Conservation (phyloP, 2,888 invertebrate genomes). For the Eudemis profundana region DNA sequence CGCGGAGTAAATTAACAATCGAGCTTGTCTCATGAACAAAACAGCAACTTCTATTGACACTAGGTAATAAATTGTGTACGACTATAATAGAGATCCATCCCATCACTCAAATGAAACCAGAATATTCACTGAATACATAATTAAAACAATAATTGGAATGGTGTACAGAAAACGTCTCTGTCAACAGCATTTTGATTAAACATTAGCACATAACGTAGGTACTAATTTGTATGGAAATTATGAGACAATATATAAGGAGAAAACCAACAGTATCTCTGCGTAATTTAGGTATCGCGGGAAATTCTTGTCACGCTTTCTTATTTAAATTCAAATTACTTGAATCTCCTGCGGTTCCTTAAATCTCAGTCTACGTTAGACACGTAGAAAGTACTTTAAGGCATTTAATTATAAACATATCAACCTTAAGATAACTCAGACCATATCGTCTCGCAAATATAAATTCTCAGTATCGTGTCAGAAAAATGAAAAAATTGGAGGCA, state of each 20-base stretch:
- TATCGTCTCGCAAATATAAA: not conserved
- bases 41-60: not conserved
- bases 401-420: slow-evolving; percentile 20
- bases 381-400: slow-evolving; percentile 15
- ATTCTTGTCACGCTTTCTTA: slow-evolving; percentile 43
- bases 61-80: not conserved
- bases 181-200: slow-evolving; percentile 35
- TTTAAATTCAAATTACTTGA: slow-evolving; percentile 52
- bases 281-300: slow-evolving; percentile 33
- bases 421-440: not conserved
- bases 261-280: slow-evolving; percentile 35
- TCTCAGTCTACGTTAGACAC: slow-evolving; percentile 41
- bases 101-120: not conserved
- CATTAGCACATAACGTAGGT: slow-evolving; percentile 29
- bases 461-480: too few species aligned
- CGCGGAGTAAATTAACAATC: not conserved
- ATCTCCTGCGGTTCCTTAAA: slow-evolving; percentile 50
- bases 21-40: not conserved
- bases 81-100: not conserved
- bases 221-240: slow-evolving; percentile 42
- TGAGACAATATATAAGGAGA: slow-evolving; percentile 33
- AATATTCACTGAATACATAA: slow-evolving; percentile 10
- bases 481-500: not conserved
- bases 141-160: slow-evolving; percentile 23
- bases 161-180: slow-evolving; percentile 14